Conservation (phyloP, 2,113 vertebrate genomes). For the Antigone vipio region DNA sequence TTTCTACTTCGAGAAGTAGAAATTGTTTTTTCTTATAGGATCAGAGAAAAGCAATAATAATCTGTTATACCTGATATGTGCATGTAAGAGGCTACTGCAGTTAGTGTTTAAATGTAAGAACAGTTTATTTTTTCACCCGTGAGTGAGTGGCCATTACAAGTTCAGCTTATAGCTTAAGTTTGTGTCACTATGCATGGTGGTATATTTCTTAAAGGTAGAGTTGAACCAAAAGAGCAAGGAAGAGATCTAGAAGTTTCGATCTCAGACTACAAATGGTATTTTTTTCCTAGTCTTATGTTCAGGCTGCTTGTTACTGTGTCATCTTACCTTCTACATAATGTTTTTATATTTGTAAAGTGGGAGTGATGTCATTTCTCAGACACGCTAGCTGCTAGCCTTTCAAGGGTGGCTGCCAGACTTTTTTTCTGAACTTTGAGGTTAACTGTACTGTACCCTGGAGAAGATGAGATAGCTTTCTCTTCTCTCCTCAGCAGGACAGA, state of each 20-base stretch:
- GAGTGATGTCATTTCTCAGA: not conserved
- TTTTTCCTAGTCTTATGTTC: not conserved
- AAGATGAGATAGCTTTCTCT: not conserved
- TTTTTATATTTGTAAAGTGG: not conserved
- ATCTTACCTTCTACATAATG: not conserved
- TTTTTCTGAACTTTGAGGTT: not conserved
- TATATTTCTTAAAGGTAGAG: not conserved
- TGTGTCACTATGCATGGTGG: fast-evolving
- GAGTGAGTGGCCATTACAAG: not conserved
- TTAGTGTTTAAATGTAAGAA: not conserved
- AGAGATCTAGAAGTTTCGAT: not conserved
- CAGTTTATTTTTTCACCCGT: not conserved
- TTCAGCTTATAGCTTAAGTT: not conserved
- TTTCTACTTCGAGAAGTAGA: not conserved
- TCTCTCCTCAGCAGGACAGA: not conserved
- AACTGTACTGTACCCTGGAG: not conserved
- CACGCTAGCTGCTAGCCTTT: not conserved
- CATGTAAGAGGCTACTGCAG: not conserved
- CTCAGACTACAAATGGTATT: not conserved
- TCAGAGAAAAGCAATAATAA: not conserved
- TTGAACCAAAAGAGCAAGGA: not conserved
- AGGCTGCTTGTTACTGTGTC: not conserved
- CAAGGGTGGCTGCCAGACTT: not conserved
- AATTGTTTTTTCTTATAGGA: not conserved
- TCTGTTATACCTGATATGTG: not conserved